Base-by-base conservation (phyloP, 2,113 vertebrate species). In the Apus apus region DNA sequence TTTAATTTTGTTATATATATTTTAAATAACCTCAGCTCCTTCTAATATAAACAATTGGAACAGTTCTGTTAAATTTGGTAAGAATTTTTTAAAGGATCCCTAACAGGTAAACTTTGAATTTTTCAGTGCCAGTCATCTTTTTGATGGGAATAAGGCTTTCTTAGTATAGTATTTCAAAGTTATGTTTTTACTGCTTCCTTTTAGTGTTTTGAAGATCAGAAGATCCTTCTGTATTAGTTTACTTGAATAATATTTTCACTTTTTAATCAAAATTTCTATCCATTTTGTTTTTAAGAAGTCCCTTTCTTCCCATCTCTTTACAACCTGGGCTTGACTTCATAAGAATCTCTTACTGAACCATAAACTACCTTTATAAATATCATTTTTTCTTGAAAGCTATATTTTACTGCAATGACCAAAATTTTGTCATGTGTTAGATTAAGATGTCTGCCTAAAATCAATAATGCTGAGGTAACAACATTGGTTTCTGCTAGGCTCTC, bases 391-490 rank as follows among this genome's bases (percentile, higher is more conserved):
- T 95, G 95, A 93, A 96, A 97, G 96, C 90, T 87, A 62, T 96
- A 96, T 95, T 91, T 97, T 97, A 93, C 71, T 85, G 87, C 83
- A 89, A 95, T 92, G 95, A 88, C 91, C 88, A 93, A 97, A 97
- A 90, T 97, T 97, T 95, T 97, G 96, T 97, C 97, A 90, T 97
- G 61, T 94, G 95, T 90, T 96, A 97, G 95, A 97, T 97, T 96
- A 97, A 97, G 97, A 97, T 97, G 96, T 95, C 97, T 96, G 93
- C 94, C 3, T 53, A 93, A 97, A 97, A 97, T 97, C 97, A 96
- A 97, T 97, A 97, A 97, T 96, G 97, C 95, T 97, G 94, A 97
- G 90, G 96, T 97, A 97, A 97, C 96, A 97, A 96, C 96, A 95
- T 94, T 97, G 95, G 95, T 96, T 96, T 97, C 91, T 97, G 90